phyloP scores from a whole-genome alignment of 2,797 vertebrate genomes.

The Diplodus puntazzo region DNA sequence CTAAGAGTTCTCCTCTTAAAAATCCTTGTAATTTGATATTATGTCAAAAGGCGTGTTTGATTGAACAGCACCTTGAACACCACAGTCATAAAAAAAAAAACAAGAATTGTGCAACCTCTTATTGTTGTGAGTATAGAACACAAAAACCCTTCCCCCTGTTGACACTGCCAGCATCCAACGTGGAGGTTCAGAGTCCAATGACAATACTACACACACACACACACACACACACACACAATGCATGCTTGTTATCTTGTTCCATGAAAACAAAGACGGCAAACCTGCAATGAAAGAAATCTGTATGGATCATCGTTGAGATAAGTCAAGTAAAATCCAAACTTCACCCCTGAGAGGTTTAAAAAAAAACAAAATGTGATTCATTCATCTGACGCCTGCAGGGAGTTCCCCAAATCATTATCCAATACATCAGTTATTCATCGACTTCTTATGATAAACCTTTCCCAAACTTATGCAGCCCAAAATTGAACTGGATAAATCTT shows the following conservation, averaged over 20 bases:
- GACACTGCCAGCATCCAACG: slow-evolving; percentile 64
- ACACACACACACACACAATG: slow-evolving; percentile 28
- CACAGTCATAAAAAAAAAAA: background rate
- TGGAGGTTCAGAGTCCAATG: slow-evolving; percentile 81
- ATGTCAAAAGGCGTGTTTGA: background rate
- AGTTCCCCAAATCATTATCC: background rate
- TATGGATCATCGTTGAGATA: background rate
- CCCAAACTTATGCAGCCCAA: background rate
- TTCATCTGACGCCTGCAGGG: background rate
- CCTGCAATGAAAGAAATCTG: too few relatives aligned
- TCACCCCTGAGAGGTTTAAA: background rate
- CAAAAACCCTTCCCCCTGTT: slow-evolving; percentile 5
- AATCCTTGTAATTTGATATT: background rate
- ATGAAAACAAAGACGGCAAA: background rate
- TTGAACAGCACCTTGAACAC: background rate
- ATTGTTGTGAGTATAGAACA: slow-evolving; percentile 27
- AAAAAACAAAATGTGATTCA: background rate
- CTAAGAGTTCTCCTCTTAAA: too few relatives aligned
- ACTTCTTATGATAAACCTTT: background rate
- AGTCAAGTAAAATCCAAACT: background rate
- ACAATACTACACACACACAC: slow-evolving; percentile 36
- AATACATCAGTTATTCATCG: background rate
- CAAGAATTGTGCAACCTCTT: background rate
- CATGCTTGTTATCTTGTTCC: slow-evolving; percentile 15
- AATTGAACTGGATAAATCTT: background rate